phyloP scores from a whole-genome alignment of 1,140 invertebrate species.

The Papilio dardanus region DNA sequence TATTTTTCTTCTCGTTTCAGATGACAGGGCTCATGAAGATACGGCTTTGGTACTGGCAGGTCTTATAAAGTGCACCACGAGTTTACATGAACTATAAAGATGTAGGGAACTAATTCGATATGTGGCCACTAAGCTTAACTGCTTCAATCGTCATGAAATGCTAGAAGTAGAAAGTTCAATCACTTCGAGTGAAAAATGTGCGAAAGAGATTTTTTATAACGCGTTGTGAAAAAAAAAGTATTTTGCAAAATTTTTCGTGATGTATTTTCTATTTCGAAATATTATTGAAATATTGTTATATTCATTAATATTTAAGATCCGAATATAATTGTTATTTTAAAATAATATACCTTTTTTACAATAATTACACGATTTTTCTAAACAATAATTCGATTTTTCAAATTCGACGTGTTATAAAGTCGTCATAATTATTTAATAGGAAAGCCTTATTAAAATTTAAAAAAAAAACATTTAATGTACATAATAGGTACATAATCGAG shows the following conservation, averaged over 20 bases:
- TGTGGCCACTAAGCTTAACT: constrained; percentile 48
- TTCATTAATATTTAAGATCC: constrained; percentile 40
- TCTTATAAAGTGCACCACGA: constrained; percentile 70
- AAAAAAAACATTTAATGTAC: constrained; percentile 3
- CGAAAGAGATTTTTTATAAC: constrained; percentile 59
- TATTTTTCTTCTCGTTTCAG: constrained; percentile 62
- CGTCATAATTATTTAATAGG: constrained; percentile 4
- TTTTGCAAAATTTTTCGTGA: constrained; percentile 60
- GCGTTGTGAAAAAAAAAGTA: constrained; percentile 74
- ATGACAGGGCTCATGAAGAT: constrained; percentile 79
- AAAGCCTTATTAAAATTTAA: constrained; percentile 24
- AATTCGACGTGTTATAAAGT: background rate
- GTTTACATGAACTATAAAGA: constrained; percentile 57
- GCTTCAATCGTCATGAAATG: constrained; percentile 50
- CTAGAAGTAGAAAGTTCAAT: constrained; percentile 37
- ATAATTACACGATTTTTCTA: constrained; percentile 13
- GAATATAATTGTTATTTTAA: constrained; percentile 19
- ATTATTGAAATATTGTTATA: constrained; percentile 30
- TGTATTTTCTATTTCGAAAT: constrained; percentile 51
- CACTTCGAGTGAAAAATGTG: constrained; percentile 41
- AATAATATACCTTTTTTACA: constrained; percentile 1
- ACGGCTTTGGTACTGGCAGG: constrained; percentile 49
- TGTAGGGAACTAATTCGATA: constrained; percentile 56
- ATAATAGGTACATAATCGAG: background rate
- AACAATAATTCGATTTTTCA: background rate